Conservation (phyloP, 2,113 vertebrate genomes). For the Cheilinus undulatus region DNA sequence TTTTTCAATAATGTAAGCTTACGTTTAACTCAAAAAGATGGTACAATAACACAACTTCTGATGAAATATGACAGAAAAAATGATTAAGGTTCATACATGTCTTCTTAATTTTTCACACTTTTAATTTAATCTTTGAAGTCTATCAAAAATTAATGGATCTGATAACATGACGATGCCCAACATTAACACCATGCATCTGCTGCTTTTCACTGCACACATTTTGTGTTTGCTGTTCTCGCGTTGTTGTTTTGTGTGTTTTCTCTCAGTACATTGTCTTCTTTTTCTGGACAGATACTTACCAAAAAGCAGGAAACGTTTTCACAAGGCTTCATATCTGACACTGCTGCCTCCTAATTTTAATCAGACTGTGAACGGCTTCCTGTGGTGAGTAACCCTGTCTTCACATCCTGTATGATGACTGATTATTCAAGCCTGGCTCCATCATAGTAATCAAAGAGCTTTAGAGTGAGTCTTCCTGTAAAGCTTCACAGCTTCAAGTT, state of each 20-base stretch:
- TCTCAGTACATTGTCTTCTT: constrained; percentile 1
- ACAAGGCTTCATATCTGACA: constrained; percentile 35
- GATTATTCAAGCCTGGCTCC: constrained; percentile 10
- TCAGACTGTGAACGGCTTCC: constrained; percentile 43
- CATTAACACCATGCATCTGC: too few relatives aligned
- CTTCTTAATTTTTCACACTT: too few relatives aligned
- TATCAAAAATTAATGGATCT: too few relatives aligned
- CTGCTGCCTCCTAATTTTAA: constrained; percentile 51
- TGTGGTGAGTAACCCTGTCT: constrained; percentile 42
- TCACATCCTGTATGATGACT: constrained; percentile 44
- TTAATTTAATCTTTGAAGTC: too few relatives aligned
- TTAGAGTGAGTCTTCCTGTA: constrained; percentile 2
- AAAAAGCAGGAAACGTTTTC: constrained; percentile 37
- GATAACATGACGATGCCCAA: too few relatives aligned
- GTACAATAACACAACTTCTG: too few relatives aligned
- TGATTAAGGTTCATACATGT: too few relatives aligned
- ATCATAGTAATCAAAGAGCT: constrained; percentile 27
- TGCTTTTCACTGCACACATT: background rate
- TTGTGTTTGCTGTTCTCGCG: background rate
- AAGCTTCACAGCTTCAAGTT: constrained; percentile 1
- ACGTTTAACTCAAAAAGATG: too few relatives aligned
- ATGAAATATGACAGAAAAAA: too few relatives aligned
- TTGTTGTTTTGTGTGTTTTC: background rate
- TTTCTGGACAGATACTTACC: constrained; percentile 10
- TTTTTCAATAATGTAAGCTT: too few relatives aligned